These are phyloP conservation scores for Agrenia bidenticulata DNA, from an alignment of 2,888 invertebrate species.

Conservation along the genomic window DNA sequence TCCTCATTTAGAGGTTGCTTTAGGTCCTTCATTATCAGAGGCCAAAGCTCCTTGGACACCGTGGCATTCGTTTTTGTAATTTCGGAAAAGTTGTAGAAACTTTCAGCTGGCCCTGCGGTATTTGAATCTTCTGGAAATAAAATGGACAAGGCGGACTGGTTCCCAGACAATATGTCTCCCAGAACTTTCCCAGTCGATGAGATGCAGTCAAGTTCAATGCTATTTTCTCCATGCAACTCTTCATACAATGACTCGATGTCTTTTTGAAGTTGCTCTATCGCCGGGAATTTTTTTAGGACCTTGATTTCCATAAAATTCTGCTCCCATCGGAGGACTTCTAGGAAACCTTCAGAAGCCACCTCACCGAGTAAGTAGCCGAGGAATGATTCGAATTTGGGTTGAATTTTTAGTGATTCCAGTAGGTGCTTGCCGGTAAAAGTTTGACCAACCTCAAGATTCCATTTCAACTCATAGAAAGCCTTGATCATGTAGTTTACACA, in stretches of 20 bases:
- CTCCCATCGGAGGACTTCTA: neutral
- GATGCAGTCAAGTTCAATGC: neutral
- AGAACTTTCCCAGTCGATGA: conserved; percentile 12
- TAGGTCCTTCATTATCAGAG: neutral
- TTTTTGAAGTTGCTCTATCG: too few relatives aligned
- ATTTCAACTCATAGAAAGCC: conserved; percentile 9
- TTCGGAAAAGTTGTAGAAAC: neutral
- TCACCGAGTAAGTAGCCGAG: neutral
- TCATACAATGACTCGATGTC: too few relatives aligned
- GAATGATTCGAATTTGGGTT: neutral
- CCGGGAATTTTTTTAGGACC: too few relatives aligned
- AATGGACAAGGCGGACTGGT: conserved; percentile 4
- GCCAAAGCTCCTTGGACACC: neutral
- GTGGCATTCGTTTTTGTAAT: neutral
- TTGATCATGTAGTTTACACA: conserved; percentile 2
- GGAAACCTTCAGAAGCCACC: neutral
- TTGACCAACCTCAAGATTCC: neutral
- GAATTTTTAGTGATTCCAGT: neutral
- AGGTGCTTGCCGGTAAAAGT: neutral
- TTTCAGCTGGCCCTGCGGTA: conserved; percentile 6
- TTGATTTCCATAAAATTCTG: too few relatives aligned
- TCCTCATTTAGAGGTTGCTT: neutral
- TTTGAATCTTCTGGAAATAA: conserved; percentile 23
- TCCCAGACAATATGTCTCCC: conserved; percentile 4
- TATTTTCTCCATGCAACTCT: neutral